phyloP scores from a whole-genome alignment of 2,113 vertebrate species.

The Kryptolebias marmoratus region DNA sequence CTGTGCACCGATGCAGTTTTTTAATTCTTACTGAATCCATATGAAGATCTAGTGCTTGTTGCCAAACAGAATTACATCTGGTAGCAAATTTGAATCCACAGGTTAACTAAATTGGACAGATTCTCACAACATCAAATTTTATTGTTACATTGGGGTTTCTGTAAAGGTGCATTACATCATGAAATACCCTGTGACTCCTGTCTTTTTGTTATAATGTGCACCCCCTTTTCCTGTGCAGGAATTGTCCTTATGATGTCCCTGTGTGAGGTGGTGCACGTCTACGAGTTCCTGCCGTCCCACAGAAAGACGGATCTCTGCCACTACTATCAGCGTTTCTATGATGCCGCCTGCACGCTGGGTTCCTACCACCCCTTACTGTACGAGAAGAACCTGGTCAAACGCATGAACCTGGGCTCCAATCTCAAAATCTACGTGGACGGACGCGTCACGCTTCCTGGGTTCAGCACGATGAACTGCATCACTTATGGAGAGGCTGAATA shows the following conservation, averaged over 20 bases:
- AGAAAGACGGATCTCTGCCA: constrained; percentile 83
- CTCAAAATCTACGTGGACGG: constrained; percentile 75
- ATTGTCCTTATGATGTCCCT: constrained; percentile 84
- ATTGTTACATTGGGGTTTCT: too few relatives aligned
- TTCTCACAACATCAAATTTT: too few relatives aligned
- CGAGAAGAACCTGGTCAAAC: constrained; percentile 84
- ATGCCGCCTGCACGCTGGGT: constrained; percentile 82
- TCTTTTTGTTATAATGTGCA: too few relatives aligned
- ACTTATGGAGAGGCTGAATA: background rate
- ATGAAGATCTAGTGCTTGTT: too few relatives aligned
- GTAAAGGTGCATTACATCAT: too few relatives aligned
- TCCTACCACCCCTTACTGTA: constrained; percentile 85
- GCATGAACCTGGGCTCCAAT: constrained; percentile 81
- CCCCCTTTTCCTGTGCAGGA: constrained; percentile 55
- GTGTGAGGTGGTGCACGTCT: constrained; percentile 81
- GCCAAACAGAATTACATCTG: too few relatives aligned
- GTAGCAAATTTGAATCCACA: too few relatives aligned
- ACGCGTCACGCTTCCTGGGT: constrained; percentile 78
- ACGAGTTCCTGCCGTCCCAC: constrained; percentile 83
- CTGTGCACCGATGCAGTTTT: too few relatives aligned
- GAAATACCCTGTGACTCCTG: too few relatives aligned
- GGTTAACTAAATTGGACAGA: too few relatives aligned
- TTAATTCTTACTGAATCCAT: too few relatives aligned
- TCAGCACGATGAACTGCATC: constrained; percentile 75
- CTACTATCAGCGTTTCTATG: constrained; percentile 83